These are phyloP conservation scores for Eriosoma lanigerum DNA, from an alignment of 1,140 invertebrate genomes.

Conservation along the genomic window DNA sequence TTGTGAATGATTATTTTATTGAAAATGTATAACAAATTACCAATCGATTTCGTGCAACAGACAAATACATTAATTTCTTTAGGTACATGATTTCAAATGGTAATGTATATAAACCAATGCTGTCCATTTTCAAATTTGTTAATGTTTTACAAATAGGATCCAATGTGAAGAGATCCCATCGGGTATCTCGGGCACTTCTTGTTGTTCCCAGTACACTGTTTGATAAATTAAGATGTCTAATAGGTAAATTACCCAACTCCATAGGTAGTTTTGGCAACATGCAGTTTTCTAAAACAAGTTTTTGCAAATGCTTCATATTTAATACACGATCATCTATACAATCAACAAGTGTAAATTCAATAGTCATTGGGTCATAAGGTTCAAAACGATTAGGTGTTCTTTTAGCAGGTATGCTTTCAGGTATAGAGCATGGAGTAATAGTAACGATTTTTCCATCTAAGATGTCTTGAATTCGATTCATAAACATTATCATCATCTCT, in stretches of 20 bases:
- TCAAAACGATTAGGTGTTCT: not conserved
- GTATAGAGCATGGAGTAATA: not conserved
- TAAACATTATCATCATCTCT: not conserved
- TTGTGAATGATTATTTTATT: not conserved
- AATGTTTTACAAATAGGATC: not conserved
- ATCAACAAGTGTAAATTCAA: not conserved
- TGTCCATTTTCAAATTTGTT: not conserved
- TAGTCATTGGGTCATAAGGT: not conserved
- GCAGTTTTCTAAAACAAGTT: not conserved
- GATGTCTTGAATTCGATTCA: not conserved
- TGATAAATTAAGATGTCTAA: not conserved
- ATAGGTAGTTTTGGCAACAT: not conserved
- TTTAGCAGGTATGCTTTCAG: not conserved
- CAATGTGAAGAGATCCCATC: not conserved
- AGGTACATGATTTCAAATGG: slow-evolving; percentile 21
- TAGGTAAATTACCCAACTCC: not conserved
- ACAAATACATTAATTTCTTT: not conserved
- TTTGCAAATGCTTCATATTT: not conserved
- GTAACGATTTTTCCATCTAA: not conserved
- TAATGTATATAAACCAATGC: not conserved
- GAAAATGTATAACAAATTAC: not conserved
- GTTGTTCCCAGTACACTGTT: not conserved
- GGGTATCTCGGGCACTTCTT: not conserved
- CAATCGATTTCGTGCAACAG: not conserved
- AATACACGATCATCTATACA: not conserved